A percentile compares a stretch with the other conserved stretches of the same genome.
These are phyloP conservation scores for Caenorhabditis drosophilae DNA, from an alignment of 2,888 invertebrate species.

Conservation along the genomic window DNA sequence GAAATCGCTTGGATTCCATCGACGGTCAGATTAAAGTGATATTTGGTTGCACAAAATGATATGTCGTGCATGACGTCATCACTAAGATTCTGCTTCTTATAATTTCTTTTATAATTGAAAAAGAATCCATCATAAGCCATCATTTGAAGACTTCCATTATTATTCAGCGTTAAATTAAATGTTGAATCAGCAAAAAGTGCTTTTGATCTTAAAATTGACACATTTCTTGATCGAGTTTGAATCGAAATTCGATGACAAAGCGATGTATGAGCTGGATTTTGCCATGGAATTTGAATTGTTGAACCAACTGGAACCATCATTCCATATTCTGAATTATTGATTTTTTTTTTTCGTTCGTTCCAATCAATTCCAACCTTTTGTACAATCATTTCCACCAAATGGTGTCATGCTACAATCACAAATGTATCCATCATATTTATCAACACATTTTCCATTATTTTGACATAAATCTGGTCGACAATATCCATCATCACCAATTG, in stretches of 20 bases:
- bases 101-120: constrained; percentile 56
- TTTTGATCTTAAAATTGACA: constrained; percentile 54
- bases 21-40: constrained; percentile 57
- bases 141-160: constrained; percentile 52
- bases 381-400: constrained; percentile 62
- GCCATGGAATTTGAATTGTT: constrained; percentile 65
- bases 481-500: constrained; percentile 57
- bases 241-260: constrained; percentile 63
- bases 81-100: constrained; percentile 41
- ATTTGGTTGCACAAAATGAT: constrained; percentile 59
- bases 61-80: constrained; percentile 65
- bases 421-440: constrained; percentile 62
- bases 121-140: constrained; percentile 62
- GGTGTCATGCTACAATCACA: constrained; percentile 67
- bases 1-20: constrained; percentile 57
- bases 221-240: constrained; percentile 48
- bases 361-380: constrained; percentile 50
- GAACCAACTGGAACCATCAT: constrained; percentile 65
- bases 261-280: constrained; percentile 63
- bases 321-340: constrained; percentile 56
- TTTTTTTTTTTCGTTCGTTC: neutral
- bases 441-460: constrained; percentile 62
- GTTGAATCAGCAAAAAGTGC: constrained; percentile 64
- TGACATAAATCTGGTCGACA: constrained; percentile 56
- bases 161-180: constrained; percentile 61